Evolutionary conservation across 1,140 invertebrate species (phyloP).

Genomic region (Drosophila pandora): DNA sequence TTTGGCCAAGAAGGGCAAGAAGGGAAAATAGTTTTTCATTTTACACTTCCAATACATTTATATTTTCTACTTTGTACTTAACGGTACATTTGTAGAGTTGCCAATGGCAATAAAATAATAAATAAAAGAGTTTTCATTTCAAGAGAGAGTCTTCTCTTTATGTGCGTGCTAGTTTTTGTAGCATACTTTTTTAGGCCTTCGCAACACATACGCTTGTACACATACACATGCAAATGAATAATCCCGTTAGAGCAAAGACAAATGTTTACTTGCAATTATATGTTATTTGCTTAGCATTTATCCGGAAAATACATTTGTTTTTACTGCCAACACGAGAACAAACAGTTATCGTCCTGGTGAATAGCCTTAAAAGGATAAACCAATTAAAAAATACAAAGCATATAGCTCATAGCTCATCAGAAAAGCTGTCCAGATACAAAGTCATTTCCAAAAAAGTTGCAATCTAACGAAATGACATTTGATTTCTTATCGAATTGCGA

Average conservation of each 20-base stretch:
- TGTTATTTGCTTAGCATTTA: slow-evolving; percentile 46
- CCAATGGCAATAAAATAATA: too few species aligned
- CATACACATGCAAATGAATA: slow-evolving; percentile 39
- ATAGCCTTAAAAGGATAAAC: background rate
- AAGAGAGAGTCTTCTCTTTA: background rate
- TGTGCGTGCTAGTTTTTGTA: background rate
- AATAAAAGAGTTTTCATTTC: background rate
- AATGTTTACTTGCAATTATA: slow-evolving; percentile 54
- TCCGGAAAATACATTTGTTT: slow-evolving; percentile 21
- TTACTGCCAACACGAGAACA: background rate
- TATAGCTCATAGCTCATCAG: background rate
- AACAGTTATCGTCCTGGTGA: background rate
- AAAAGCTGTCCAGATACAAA: background rate
- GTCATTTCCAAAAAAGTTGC: background rate
- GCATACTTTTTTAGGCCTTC: slow-evolving; percentile 8
- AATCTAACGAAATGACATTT: slow-evolving; percentile 16
- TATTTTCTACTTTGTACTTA: slow-evolving; percentile 3
- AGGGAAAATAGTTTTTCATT: slow-evolving; percentile 19
- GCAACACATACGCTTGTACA: background rate
- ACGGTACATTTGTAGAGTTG: background rate
- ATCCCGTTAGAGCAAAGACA: slow-evolving; percentile 31
- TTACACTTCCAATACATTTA: background rate
- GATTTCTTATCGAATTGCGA: slow-evolving; percentile 65
- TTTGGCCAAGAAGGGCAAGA: slow-evolving; percentile 56
- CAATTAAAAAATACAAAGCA: background rate